Evolutionary conservation across 2,888 invertebrate genomes (phyloP), one percentile per base, ranked within the genome.

Genomic region (Lacanobia oleracea): DNA sequence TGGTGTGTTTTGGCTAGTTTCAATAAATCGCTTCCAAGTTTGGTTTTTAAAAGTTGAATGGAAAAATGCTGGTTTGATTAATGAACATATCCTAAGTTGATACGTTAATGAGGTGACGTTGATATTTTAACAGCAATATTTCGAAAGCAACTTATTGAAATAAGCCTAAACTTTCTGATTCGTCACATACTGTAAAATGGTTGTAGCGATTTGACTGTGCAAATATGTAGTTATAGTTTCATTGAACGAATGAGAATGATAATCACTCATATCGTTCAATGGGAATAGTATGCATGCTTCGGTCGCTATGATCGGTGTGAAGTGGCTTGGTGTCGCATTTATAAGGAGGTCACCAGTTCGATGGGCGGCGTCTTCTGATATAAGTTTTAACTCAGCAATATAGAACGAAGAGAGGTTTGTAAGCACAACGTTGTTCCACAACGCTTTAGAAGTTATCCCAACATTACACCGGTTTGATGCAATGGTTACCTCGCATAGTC

Each of bases 221-320:
- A 67, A 61, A 73, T 81, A 67, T 75, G 71, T 81, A 81, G 81
- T 81, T 82, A 79, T 81, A 82, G 59, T 82, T 71, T 66, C 75
- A 68, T 79, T 79, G 82, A 75, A 73, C 64, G 71, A 59, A 48
- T 79, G 77, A 75, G 61, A 65, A 50, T 62, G 54, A 21, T 48
- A 23, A 73, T 74, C 68, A 67, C 75, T 80, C 81, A 48, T 43
- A 18, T 77, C 67, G 72, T 79, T 81, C 79, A 81, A 81, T 81
- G 81, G 77, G 23, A 77, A 64, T 79, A 79, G 79, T 80, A 76
- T 81, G 79, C 81, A 68, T 62, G 66, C 59, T 72, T 53, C 63
- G 43, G 72, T 79, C 81, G 77, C 81, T 79, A 68, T 56, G 66
- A 77, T 68, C 16, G 23, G 54, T 66, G 66, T 67, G 10, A 63